These are phyloP conservation scores for Chymomyza caudatula DNA, from an alignment of 2,888 invertebrate genomes.

Conservation along the genomic window DNA sequence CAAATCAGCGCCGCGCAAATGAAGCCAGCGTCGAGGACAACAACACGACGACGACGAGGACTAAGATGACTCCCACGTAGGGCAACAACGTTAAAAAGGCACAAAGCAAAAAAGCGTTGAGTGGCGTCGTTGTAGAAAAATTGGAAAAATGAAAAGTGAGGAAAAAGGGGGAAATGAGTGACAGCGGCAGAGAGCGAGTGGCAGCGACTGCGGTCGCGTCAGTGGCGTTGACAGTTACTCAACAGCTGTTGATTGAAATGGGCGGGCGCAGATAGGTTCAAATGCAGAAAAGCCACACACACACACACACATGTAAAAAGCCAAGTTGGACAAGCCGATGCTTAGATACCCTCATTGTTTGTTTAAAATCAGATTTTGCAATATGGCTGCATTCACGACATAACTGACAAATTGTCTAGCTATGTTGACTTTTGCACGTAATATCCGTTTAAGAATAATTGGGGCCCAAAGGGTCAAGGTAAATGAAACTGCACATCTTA, in stretches of 20 bases:
- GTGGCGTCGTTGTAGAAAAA: conserved; percentile 43
- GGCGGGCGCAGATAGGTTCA: conserved; percentile 37
- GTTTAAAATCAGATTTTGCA: background rate
- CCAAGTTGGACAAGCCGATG: background rate
- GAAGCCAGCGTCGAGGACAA: conserved; percentile 19
- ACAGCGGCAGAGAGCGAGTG: conserved; percentile 19
- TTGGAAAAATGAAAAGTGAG: conserved; percentile 49
- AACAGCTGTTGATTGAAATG: conserved; percentile 68
- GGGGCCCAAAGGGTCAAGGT: no score
- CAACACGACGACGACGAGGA: background rate
- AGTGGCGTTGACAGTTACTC: conserved; percentile 7
- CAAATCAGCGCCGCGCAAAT: conserved; percentile 20
- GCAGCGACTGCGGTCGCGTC: conserved; percentile 7
- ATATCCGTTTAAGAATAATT: no score
- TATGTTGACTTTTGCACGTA: no score
- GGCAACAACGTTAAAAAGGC: conserved; percentile 9
- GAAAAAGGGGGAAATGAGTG: background rate
- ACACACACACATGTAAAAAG: background rate
- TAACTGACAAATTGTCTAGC: no score
- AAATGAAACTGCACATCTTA: no score
- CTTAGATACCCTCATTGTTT: background rate
- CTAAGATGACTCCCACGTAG: background rate
- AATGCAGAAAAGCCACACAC: conserved; percentile 38
- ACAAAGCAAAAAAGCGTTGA: conserved; percentile 29
- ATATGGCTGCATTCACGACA: no score